phyloP scores from a whole-genome alignment of 2,113 vertebrate genomes.

The Aphyosemion australe region DNA sequence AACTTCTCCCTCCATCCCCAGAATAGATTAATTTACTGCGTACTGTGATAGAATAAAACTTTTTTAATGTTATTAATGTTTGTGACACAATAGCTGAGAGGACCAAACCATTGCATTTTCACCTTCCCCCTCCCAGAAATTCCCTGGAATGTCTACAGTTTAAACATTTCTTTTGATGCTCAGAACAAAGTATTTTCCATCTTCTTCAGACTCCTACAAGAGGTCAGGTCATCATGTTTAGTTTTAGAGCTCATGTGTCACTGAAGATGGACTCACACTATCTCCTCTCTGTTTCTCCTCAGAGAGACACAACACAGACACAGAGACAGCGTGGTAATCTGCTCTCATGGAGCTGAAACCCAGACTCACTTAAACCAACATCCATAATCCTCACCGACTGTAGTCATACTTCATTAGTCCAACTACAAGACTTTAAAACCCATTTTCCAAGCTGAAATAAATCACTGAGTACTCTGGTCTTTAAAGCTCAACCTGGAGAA shows the following conservation, averaged over 20 bases:
- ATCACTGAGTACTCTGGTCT: conserved; percentile 17
- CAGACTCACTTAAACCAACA: conserved; percentile 62
- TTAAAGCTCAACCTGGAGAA: conserved; percentile 27
- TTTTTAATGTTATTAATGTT: no score
- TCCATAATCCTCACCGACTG: conserved; percentile 58
- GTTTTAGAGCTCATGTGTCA: conserved; percentile 45
- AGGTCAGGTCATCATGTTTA: conserved; percentile 42
- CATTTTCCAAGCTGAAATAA: conserved; percentile 21
- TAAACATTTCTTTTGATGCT: no score
- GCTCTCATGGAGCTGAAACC: conserved; percentile 54
- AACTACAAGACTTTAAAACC: conserved; percentile 35
- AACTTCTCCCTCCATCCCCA: no score
- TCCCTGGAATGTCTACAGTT: no score
- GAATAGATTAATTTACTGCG: no score
- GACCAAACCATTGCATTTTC: no score
- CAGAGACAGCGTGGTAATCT: conserved; percentile 60
- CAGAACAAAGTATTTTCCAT: no score
- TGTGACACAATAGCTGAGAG: no score
- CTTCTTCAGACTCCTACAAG: no score
- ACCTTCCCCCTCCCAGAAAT: no score
- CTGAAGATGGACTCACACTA: conserved; percentile 24
- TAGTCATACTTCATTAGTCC: conserved; percentile 56
- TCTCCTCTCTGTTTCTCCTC: conserved; percentile 45
- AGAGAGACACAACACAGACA: conserved; percentile 61
- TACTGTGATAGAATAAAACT: no score